Conservation (phyloP, 1,140 invertebrate species). For the Camponotus pennsylvanicus region DNA sequence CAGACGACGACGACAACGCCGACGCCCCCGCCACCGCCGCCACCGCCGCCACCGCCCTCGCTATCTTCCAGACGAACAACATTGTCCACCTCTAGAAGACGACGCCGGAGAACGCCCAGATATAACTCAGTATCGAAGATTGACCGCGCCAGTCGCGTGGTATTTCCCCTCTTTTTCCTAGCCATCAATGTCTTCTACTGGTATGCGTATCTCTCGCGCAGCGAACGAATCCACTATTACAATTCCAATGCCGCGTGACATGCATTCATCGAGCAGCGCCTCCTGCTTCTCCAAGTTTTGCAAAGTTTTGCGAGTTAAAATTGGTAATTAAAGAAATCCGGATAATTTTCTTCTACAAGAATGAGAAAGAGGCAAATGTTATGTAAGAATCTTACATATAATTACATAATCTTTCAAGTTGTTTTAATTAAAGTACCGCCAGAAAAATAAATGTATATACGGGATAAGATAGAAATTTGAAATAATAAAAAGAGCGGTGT, state of each 20-base stretch:
- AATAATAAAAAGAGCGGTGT: neutral
- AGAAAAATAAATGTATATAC: neutral
- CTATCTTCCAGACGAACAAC: constrained; percentile 80
- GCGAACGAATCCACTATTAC: constrained; percentile 86
- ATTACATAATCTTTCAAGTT: neutral
- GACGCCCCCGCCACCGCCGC: constrained; percentile 67
- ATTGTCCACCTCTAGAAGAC: constrained; percentile 82
- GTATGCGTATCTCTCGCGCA: constrained; percentile 91
- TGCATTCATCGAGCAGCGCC: too few species aligned
- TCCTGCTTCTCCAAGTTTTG: neutral
- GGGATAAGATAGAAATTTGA: neutral
- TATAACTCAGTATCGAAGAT: constrained; percentile 94
- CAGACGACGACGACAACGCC: neutral
- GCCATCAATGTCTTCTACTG: constrained; percentile 93
- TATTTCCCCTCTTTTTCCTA: constrained; percentile 92
- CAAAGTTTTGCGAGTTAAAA: neutral
- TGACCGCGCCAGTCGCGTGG: constrained; percentile 90
- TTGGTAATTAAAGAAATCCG: neutral
- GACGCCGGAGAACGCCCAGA: constrained; percentile 87
- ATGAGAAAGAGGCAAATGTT: neutral
- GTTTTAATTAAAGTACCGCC: neutral
- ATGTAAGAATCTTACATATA: neutral
- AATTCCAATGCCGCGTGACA: constrained; percentile 54
- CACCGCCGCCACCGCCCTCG: constrained; percentile 73
- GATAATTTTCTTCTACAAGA: neutral